Percentiles rank a stretch among this genome's conserved stretches.
Conservation (phyloP, 2,113 vertebrate species). For the Etheostoma spectabile region DNA sequence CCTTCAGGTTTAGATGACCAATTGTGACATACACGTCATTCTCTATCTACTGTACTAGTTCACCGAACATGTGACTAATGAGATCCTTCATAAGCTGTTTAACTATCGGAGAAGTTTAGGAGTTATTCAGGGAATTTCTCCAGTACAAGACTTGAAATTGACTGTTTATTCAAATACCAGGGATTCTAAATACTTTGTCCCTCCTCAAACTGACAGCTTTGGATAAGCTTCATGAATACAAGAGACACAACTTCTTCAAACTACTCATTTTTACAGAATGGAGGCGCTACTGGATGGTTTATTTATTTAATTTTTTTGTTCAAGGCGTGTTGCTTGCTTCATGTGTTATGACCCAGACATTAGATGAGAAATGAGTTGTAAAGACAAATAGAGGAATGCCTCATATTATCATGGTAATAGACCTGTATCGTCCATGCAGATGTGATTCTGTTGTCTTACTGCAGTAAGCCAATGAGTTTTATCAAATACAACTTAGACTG, state of each 20-base stretch:
- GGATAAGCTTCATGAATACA: background rate
- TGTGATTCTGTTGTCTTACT: background rate
- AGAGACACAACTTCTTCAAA: background rate
- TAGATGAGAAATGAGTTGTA: background rate
- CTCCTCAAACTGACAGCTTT: background rate
- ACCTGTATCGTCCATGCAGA: background rate
- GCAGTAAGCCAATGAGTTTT: background rate
- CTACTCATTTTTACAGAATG: too few relatives aligned
- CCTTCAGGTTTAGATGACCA: background rate
- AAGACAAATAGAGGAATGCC: background rate
- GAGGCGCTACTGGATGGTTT: too few relatives aligned
- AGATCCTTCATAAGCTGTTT: background rate
- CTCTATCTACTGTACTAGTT: background rate
- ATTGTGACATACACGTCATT: background rate
- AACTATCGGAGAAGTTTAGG: background rate
- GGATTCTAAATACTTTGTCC: background rate
- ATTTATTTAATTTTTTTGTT: background rate
- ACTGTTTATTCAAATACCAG: background rate
- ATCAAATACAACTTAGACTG: background rate
- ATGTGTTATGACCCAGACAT: background rate
- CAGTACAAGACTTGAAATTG: background rate
- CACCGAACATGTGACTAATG: background rate
- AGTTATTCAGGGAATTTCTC: constrained; percentile 1
- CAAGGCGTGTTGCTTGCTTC: background rate
- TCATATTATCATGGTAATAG: background rate